Conservation (phyloP, 1,140 invertebrate species). For the Pseudomyrmex flavicornis region DNA sequence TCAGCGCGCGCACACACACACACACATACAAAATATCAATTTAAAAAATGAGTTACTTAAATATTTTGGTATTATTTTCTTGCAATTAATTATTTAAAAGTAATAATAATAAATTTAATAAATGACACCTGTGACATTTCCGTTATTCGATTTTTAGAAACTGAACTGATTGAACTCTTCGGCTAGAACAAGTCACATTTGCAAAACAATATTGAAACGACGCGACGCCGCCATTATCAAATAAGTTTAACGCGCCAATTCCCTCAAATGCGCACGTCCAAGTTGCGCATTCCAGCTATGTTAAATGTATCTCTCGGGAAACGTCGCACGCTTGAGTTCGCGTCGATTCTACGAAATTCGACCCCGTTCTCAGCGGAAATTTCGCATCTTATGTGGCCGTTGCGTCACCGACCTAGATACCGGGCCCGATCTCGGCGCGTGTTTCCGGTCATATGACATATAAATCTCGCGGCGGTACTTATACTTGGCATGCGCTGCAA, state of each 20-base stretch:
- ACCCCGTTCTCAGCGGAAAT: slow-evolving; percentile 15
- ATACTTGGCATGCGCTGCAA: background rate
- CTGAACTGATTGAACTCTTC: background rate
- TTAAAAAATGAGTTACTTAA: no score
- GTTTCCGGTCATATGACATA: slow-evolving; percentile 60
- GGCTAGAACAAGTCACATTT: background rate
- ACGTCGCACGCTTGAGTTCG: slow-evolving; percentile 23
- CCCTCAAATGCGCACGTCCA: background rate
- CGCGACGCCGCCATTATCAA: background rate
- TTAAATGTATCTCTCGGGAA: slow-evolving; percentile 3
- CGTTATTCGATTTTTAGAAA: background rate
- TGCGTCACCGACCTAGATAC: slow-evolving; percentile 48
- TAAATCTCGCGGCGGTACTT: slow-evolving; percentile 23
- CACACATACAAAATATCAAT: background rate
- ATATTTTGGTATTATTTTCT: no score
- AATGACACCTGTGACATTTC: background rate
- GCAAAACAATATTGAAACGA: background rate
- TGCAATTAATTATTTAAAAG: no score
- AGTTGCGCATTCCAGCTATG: background rate
- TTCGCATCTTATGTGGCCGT: slow-evolving; percentile 19
- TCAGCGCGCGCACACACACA: background rate
- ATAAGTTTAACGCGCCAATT: background rate
- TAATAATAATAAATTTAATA: background rate
- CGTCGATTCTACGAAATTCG: background rate
- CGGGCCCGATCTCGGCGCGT: slow-evolving; percentile 57